Conservation (phyloP, 2,888 invertebrate genomes). For the Ditylenchus weischeri region DNA sequence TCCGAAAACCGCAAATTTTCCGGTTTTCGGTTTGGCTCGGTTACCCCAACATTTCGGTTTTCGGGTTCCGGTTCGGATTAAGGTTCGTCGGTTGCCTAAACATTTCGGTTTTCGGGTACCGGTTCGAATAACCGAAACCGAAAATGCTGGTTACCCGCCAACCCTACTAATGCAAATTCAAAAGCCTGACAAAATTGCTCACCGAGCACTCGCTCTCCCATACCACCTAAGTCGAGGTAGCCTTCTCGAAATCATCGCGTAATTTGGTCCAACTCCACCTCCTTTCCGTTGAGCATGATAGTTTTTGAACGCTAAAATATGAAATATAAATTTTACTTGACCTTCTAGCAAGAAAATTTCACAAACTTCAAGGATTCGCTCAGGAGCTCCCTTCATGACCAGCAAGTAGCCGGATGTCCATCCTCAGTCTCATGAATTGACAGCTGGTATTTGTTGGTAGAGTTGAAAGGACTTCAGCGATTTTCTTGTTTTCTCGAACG, state of each 20-base stretch:
- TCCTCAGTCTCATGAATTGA: constrained; percentile 89
- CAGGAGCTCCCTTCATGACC: constrained; percentile 72
- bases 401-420: constrained; percentile 74
- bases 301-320: constrained; percentile 68
- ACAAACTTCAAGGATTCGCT: constrained; percentile 2
- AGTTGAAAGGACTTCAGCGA: constrained; percentile 69
- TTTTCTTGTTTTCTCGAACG: constrained; percentile 65
- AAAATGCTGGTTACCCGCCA: too few species aligned
- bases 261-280: constrained; percentile 59
- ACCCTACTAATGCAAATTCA: too few species aligned
- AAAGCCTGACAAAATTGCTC: too few species aligned
- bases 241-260: constrained; percentile 66
- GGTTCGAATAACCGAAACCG: too few species aligned
- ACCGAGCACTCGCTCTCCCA: constrained; percentile 51
- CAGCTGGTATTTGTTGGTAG: constrained; percentile 68
- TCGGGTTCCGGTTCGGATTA: too few species aligned
- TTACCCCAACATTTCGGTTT: too few species aligned
- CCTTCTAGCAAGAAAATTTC: too few species aligned
- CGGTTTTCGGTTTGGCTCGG: too few species aligned
- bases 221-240: constrained; percentile 73
- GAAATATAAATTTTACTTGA: too few species aligned
- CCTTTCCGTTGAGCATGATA: constrained; percentile 63
- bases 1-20: too few species aligned
- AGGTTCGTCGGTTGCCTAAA: too few species aligned
- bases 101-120: too few species aligned